These are phyloP conservation scores for Nestor notabilis DNA, from an alignment of 2,113 vertebrate genomes.

Conservation along the genomic window DNA sequence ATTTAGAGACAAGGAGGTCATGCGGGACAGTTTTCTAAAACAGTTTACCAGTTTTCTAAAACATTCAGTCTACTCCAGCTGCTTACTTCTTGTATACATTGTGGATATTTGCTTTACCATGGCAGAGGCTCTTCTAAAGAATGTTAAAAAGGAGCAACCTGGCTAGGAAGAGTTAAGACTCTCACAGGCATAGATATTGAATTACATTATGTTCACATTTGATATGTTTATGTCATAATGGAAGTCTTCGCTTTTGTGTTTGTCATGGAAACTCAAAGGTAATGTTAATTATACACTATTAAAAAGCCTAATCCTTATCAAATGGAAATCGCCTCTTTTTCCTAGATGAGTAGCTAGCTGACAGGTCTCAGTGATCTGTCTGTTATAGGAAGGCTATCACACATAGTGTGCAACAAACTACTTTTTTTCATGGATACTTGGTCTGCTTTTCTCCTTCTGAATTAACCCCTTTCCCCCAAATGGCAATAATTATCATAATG, in stretches of 20 bases:
- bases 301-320: conserved; percentile 32
- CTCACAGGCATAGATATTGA: not conserved
- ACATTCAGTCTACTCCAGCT: not conserved
- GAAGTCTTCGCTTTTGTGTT: conserved; percentile 13
- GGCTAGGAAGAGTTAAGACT: not conserved
- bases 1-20: no score
- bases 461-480: not conserved
- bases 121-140: not conserved
- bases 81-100: not conserved
- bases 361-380: not conserved
- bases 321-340: conserved; percentile 30
- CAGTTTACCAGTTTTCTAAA: not conserved
- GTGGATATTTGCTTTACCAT: not conserved
- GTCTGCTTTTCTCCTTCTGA: not conserved
- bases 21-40: no score
- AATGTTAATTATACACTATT: not conserved
- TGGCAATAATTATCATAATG: not conserved
- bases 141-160: not conserved
- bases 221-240: conserved; percentile 36
- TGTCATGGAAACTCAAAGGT: conserved; percentile 19
- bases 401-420: not conserved
- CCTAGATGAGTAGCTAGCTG: not conserved
- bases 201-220: not conserved
- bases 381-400: not conserved
- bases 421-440: not conserved